phyloP scores from a whole-genome alignment of 64 coral and sea anemone genomes.

The Porites australiensis region DNA sequence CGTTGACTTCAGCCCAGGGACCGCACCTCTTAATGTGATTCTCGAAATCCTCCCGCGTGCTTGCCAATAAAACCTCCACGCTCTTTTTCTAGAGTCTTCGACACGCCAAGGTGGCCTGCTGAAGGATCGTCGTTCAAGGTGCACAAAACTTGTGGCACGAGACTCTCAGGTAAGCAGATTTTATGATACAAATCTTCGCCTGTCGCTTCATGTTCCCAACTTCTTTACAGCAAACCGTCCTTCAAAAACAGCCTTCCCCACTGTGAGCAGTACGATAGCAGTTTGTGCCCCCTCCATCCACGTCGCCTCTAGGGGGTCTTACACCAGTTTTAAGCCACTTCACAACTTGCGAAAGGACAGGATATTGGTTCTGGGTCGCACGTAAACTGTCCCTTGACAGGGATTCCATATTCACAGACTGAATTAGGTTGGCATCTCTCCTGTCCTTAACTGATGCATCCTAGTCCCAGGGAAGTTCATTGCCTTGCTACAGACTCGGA shows the following conservation, averaged over 20 bases:
- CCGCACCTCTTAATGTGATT: too few species aligned
- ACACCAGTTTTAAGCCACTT: too few species aligned
- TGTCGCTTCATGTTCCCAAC: conserved; percentile 11
- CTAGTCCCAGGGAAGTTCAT: neutral
- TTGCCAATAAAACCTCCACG: neutral
- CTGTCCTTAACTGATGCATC: neutral
- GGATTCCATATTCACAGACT: too few species aligned
- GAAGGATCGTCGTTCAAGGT: conserved; percentile 35
- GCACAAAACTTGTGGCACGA: too few species aligned
- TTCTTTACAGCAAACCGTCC: conserved; percentile 15
- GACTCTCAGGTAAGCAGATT: neutral
- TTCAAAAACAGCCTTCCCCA: conserved; percentile 42
- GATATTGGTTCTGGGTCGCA: neutral
- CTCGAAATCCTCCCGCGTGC: neutral
- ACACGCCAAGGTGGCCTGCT: conserved; percentile 18
- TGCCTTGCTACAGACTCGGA: too few species aligned
- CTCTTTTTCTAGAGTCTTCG: conserved; percentile 46
- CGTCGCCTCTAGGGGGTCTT: neutral
- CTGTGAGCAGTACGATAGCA: conserved; percentile 49
- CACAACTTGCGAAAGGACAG: neutral
- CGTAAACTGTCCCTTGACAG: neutral
- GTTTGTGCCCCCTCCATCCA: neutral
- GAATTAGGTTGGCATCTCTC: neutral
- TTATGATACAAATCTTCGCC: neutral
- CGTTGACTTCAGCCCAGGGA: too few species aligned